Conservation (phyloP, 2,888 invertebrate species). For the Oscheius sp. region DNA sequence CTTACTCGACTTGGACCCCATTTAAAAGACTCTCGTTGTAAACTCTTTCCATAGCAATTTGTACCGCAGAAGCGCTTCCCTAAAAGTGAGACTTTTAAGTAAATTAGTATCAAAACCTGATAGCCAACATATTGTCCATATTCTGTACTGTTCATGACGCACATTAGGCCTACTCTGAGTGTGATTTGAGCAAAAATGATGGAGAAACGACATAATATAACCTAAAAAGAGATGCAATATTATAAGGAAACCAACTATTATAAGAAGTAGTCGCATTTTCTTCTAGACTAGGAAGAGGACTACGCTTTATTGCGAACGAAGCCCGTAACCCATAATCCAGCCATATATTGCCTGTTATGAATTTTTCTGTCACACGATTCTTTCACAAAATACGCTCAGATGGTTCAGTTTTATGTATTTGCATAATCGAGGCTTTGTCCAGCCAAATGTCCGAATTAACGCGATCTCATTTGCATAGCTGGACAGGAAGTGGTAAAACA, state of each 20-base stretch:
- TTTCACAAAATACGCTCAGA: slow-evolving; percentile 5
- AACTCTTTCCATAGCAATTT: slow-evolving; percentile 48
- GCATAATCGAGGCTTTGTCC: slow-evolving; percentile 2
- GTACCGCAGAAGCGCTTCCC: slow-evolving; percentile 41
- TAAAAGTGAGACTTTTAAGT: neutral
- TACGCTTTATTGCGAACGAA: slow-evolving; percentile 15
- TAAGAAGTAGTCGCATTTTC: no score
- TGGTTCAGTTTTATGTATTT: slow-evolving; percentile 12
- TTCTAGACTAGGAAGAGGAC: no score
- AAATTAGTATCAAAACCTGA: neutral
- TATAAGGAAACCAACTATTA: neutral
- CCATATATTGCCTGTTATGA: slow-evolving; percentile 26
- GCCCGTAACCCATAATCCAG: neutral
- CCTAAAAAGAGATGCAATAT: neutral
- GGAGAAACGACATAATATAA: no score
- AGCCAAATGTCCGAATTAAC: slow-evolving; percentile 18
- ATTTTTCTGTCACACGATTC: slow-evolving; percentile 3
- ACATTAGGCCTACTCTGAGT: slow-evolving; percentile 8
- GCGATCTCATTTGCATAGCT: slow-evolving; percentile 14
- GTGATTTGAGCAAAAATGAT: no score
- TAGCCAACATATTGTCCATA: slow-evolving; percentile 12
- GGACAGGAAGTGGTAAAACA: slow-evolving; percentile 1
- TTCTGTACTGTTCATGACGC: neutral
- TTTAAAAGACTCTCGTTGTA: slow-evolving; percentile 39
- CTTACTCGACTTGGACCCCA: slow-evolving; percentile 40